Evolutionary conservation across 2,888 invertebrate species (phyloP), one percentile per base, ranked within the genome.

Genomic region (Chrysotoxum bicinctum): DNA sequence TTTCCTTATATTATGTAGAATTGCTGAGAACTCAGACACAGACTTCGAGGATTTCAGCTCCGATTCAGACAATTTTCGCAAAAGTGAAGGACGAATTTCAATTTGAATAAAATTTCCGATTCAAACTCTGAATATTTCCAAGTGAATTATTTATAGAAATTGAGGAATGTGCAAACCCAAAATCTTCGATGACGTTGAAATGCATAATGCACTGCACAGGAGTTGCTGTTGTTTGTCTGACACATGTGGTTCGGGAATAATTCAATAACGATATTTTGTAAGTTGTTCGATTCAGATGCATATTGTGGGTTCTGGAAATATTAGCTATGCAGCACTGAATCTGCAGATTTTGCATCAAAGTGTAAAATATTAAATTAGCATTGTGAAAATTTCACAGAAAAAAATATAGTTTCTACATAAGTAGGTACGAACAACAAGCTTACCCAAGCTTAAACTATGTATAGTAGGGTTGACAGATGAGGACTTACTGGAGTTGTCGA

Each of bases 61-160:
- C 1, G 26, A 64, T 40, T 54, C 9, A 48, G 43, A 1, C 43
- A 48, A 48, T 10, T 32, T 48, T 69, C n/a, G 9, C 1, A 19
- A 8, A 30, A 54, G n/a, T 8, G 37, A 56, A 50, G 40, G 32
- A 60, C 48, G 45, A 54, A 66, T 79, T 69, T 68, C 73, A 78
- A 68, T 77, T 69, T 54, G 58, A 73, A 78, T 78, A 56, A 70
- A 58, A 70, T 84, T 70, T 69, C 12, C 32, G 35, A 19, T 58
- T 66, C 64, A 75, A 84, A 21, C 14, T 58, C 43, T 14, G 30
- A 43, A 69, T 69, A 37, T 75, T 48, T 79, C 54, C 3, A n/a
- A 64, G 83, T 73, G 73, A 78, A 78, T 77, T 78, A 78, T 37
- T 43, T 68, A 73, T 78, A 50, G 81, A 60, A 5, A 6, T 50